Percentiles rank a stretch among this genome's conserved stretches.
phyloP scores from a whole-genome alignment of 2,113 vertebrate genomes.

The Trichomycterus rosablanca region DNA sequence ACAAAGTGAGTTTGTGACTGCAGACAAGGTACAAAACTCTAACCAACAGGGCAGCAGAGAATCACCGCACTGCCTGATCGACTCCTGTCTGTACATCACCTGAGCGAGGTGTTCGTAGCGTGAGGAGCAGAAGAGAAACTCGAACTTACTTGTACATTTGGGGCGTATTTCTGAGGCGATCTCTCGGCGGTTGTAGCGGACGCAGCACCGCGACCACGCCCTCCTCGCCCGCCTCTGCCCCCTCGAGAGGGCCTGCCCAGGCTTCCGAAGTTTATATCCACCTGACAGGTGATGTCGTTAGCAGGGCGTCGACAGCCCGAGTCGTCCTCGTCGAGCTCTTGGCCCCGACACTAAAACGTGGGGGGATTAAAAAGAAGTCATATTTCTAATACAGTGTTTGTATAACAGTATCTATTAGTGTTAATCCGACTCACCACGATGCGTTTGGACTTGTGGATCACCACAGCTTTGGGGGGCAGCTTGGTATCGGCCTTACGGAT shows the following conservation, averaged over 20 bases:
- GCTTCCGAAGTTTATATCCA: slow-evolving; percentile 92
- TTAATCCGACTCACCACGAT: slow-evolving; percentile 67
- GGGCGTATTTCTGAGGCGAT: slow-evolving; percentile 44
- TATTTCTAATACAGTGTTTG: too few relatives aligned
- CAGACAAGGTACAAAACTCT: too few relatives aligned
- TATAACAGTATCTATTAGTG: too few relatives aligned
- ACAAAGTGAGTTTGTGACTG: too few relatives aligned
- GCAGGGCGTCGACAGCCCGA: slow-evolving; percentile 72
- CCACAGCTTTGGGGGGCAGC: slow-evolving; percentile 88
- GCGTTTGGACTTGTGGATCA: slow-evolving; percentile 89
- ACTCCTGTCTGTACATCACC: too few relatives aligned
- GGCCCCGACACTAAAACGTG: not conserved
- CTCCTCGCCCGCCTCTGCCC: slow-evolving; percentile 74
- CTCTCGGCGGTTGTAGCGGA: too few relatives aligned
- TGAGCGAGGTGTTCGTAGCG: too few relatives aligned
- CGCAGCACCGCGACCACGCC: slow-evolving; percentile 55
- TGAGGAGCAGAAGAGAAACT: too few relatives aligned
- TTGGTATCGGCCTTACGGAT: slow-evolving; percentile 83
- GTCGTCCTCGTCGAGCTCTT: slow-evolving; percentile 58
- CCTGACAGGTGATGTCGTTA: slow-evolving; percentile 89
- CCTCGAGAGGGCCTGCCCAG: slow-evolving; percentile 75
- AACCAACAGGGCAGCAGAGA: too few relatives aligned
- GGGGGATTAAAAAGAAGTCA: too few relatives aligned
- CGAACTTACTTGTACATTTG: too few relatives aligned
- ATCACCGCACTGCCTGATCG: too few relatives aligned